Conservation (phyloP, 2,113 vertebrate genomes). For the Pithys albifrons region DNA sequence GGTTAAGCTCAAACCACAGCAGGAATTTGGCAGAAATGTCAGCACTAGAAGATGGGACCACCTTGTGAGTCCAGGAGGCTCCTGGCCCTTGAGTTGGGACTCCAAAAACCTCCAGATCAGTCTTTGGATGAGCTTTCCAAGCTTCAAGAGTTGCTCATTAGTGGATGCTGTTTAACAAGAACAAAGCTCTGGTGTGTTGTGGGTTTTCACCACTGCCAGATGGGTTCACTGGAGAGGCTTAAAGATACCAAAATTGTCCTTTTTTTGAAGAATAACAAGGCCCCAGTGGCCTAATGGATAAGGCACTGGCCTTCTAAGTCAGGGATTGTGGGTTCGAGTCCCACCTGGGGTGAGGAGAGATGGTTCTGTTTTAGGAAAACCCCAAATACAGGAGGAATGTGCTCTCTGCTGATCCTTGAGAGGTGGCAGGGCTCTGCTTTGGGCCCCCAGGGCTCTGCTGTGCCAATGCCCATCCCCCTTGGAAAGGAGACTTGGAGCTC, state of each 20-base stretch:
- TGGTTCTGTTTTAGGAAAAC: neutral
- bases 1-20: neutral
- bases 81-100: neutral
- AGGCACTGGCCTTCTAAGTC: conserved; percentile 51
- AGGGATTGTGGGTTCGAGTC: conserved; percentile 38
- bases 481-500: neutral
- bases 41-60: too few relatives aligned
- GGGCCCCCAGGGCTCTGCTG: neutral
- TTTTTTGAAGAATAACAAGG: fast-evolving
- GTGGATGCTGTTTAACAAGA: neutral
- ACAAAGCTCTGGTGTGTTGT: fast-evolving
- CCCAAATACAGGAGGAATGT: fast-evolving
- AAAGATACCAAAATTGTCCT: neutral
- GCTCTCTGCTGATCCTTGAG: fast-evolving
- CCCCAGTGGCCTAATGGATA: conserved; percentile 47
- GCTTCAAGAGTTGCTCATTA: fast-evolving
- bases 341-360: neutral
- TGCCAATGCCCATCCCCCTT: fast-evolving
- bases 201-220: fast-evolving
- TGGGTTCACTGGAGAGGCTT: fast-evolving
- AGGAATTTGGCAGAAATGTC: neutral
- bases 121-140: neutral
- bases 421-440: neutral
- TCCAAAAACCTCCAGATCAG: neutral
- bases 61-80: neutral